Percentiles rank a stretch among this genome's conserved stretches.
phyloP scores from a whole-genome alignment of 2,888 invertebrate species.

The Lasioglossum oenotherae region DNA sequence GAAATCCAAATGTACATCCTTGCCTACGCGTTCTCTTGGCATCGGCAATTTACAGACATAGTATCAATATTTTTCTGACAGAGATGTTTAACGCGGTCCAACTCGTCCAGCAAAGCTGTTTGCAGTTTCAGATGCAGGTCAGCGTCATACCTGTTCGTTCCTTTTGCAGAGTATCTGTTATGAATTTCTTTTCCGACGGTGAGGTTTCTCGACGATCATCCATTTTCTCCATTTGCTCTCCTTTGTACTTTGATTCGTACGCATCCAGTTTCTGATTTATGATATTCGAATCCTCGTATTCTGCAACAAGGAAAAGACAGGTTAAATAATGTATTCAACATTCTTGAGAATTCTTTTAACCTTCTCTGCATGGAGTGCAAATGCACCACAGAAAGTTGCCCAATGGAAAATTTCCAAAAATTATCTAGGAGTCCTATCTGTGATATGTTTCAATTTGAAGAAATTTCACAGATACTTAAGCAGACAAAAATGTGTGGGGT shows the following conservation, averaged over 20 bases:
- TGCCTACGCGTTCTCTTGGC: neutral
- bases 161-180: constrained; percentile 80
- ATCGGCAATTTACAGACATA: neutral
- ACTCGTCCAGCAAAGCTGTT: neutral
- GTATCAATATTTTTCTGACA: neutral
- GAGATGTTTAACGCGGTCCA: neutral
- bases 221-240: constrained; percentile 79
- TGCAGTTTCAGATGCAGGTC: neutral
- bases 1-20: too few relatives aligned
- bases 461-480: too few relatives aligned
- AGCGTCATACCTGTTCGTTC: constrained; percentile 80
- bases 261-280: constrained; percentile 79
- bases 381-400: too few relatives aligned
- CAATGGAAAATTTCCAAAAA: too few relatives aligned
- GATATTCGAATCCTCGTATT: constrained; percentile 81
- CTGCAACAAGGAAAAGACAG: constrained; percentile 55
- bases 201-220: constrained; percentile 81
- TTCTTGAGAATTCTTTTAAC: neutral
- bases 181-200: constrained; percentile 80
- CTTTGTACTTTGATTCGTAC: constrained; percentile 76
- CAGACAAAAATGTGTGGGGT: too few relatives aligned
- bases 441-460: too few relatives aligned
- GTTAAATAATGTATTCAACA: neutral
- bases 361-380: too few relatives aligned
- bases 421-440: too few relatives aligned